These are phyloP conservation scores for mouse (Mus musculus) DNA, from an alignment of 2,113 vertebrate species.

Conservation along the genomic window DNA sequence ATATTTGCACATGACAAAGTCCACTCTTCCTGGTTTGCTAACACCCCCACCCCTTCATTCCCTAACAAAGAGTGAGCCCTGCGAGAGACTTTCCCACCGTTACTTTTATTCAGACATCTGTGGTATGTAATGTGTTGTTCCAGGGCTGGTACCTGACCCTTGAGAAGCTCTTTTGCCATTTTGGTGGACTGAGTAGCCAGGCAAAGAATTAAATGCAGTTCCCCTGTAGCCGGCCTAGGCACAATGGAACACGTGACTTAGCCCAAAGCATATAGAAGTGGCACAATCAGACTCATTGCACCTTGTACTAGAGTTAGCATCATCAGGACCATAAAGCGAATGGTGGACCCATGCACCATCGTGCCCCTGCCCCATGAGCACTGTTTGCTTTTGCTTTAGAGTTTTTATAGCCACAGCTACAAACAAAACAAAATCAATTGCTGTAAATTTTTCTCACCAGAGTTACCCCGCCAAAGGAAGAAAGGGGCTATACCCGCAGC, in stretches of 20 bases:
- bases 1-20: constrained; percentile 92
- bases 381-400: constrained; percentile 78
- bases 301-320: constrained; percentile 52
- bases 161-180: constrained; percentile 73
- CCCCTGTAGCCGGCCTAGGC: constrained; percentile 78
- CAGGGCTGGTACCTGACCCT: constrained; percentile 53
- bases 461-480: constrained; percentile 72
- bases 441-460: constrained; percentile 82
- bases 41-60: constrained; percentile 31
- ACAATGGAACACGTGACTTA: constrained; percentile 50
- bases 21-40: constrained; percentile 88
- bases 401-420: constrained; percentile 75
- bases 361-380: constrained; percentile 50
- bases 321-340: constrained; percentile 55
- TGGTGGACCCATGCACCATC: constrained; percentile 61
- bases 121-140: constrained; percentile 78
- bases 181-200: constrained; percentile 77
- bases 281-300: constrained; percentile 65
- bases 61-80: constrained; percentile 84
- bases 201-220: constrained; percentile 75
- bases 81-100: constrained; percentile 89
- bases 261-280: constrained; percentile 63
- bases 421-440: constrained; percentile 85
- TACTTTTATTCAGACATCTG: constrained; percentile 85
- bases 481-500: constrained; percentile 78